These are phyloP conservation scores for Araneus ventricosus DNA, from an alignment of 1,140 invertebrate genomes.

Conservation along the genomic window DNA sequence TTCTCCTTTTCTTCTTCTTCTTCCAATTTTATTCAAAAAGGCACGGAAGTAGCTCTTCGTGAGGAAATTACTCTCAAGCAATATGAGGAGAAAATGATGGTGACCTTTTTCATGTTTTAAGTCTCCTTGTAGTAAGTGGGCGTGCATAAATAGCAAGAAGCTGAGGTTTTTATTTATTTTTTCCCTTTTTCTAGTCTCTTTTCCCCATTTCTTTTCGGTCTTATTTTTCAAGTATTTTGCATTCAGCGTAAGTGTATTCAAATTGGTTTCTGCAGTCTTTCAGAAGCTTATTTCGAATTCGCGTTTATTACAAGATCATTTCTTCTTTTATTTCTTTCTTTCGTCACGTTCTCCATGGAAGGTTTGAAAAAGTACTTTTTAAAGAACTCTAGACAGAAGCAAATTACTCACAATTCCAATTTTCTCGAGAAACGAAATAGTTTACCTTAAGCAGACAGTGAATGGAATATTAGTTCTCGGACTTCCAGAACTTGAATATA, in stretches of 20 bases:
- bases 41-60: conserved; percentile 43
- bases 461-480: neutral
- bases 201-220: conserved; percentile 21
- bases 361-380: conserved; percentile 25
- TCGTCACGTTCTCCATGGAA: neutral
- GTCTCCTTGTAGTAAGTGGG: conserved; percentile 46
- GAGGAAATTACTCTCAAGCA: conserved; percentile 58
- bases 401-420: conserved; percentile 12
- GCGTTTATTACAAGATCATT: conserved; percentile 37
- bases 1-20: conserved; percentile 20
- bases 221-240: conserved; percentile 60
- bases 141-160: conserved; percentile 48
- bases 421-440: neutral
- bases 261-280: conserved; percentile 44
- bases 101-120: conserved; percentile 60
- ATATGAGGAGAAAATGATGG: conserved; percentile 59
- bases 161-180: conserved; percentile 15
- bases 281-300: conserved; percentile 11
- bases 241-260: conserved; percentile 64
- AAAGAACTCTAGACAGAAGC: conserved; percentile 25
- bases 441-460: neutral
- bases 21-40: conserved; percentile 54
- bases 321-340: neutral
- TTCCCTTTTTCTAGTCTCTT: neutral
- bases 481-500: too few relatives aligned